These are phyloP conservation scores for Basileuterus tristriatus DNA, from an alignment of 2,797 vertebrate genomes.

Conservation along the genomic window DNA sequence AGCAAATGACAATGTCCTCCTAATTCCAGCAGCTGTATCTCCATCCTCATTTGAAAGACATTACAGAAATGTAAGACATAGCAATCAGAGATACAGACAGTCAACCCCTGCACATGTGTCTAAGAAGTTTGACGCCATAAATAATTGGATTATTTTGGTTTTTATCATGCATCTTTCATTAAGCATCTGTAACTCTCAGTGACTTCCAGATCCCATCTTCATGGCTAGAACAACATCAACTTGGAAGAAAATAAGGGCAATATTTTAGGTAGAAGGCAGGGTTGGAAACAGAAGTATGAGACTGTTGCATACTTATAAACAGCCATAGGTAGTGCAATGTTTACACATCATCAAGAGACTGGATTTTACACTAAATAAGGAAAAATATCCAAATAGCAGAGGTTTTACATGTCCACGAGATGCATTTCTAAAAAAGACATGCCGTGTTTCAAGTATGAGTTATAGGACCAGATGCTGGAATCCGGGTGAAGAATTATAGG, in stretches of 20 bases:
- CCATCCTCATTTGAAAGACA: neutral
- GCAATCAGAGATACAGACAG: neutral
- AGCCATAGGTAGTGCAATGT: neutral
- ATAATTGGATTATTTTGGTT: neutral
- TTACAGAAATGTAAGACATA: neutral
- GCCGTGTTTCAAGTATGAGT: conserved; percentile 17
- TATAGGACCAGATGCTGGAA: conserved; percentile 54
- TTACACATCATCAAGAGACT: neutral
- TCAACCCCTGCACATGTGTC: neutral
- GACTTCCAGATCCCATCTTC: neutral
- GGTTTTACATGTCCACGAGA: neutral
- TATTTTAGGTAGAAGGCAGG: neutral
- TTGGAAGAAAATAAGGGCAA: neutral
- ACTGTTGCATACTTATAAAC: neutral
- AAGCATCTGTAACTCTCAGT: neutral
- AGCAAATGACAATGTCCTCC: neutral
- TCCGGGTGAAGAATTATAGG: conserved; percentile 49
- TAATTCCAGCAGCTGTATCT: neutral
- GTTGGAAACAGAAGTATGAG: neutral
- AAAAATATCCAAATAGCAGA: neutral
- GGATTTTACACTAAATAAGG: conserved; percentile 2
- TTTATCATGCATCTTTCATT: neutral
- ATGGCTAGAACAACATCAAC: neutral
- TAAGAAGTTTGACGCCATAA: neutral
- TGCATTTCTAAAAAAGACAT: conserved; percentile 33